phyloP scores from a whole-genome alignment of 2,113 vertebrate genomes.

The Nicator chloris region DNA sequence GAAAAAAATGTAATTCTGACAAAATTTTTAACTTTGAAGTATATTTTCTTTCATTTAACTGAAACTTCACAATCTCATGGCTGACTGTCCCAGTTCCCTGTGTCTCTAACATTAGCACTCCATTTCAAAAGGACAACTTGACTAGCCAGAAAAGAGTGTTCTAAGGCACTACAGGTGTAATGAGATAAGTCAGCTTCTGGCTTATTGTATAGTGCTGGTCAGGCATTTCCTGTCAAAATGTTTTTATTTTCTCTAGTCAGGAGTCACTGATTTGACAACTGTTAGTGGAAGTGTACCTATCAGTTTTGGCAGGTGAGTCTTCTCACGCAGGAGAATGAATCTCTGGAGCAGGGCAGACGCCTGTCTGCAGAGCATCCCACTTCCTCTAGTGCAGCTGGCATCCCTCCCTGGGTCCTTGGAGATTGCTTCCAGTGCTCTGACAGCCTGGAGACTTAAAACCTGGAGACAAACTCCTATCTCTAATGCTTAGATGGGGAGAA shows the following conservation, averaged over 20 bases:
- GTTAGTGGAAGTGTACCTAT: slow-evolving; percentile 26
- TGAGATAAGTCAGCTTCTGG: neutral
- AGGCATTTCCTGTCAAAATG: slow-evolving; percentile 39
- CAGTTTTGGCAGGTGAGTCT: slow-evolving; percentile 15
- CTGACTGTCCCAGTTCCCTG: neutral
- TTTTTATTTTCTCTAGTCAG: slow-evolving; percentile 24
- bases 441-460: neutral
- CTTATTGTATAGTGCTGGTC: neutral
- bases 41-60: neutral
- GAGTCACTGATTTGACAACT: slow-evolving; percentile 15
- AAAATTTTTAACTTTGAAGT: neutral
- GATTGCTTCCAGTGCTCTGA: neutral
- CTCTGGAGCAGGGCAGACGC: neutral
- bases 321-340: neutral
- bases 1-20: neutral
- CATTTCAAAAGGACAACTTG: slow-evolving; percentile 1
- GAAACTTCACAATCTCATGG: neutral
- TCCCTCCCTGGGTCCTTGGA: neutral
- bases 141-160: neutral
- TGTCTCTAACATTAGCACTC: neutral
- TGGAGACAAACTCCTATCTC: neutral
- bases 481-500: neutral
- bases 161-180: neutral
- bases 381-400: neutral
- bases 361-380: neutral